Conservation (phyloP, 2,797 vertebrate species). For the Microhierax caerulescens region DNA sequence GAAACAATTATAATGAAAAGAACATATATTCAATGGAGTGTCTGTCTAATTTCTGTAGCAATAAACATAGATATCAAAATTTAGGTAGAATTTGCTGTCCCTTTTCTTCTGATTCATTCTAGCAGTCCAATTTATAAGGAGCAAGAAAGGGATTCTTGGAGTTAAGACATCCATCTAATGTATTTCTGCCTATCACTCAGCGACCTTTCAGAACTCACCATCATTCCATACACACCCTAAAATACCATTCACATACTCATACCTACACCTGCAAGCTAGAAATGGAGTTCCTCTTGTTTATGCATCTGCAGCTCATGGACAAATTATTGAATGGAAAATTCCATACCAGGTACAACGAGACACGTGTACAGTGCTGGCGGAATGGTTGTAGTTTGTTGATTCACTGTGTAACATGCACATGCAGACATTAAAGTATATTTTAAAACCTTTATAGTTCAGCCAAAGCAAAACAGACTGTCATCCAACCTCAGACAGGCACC, state of each 20-base stretch:
- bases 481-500: rapidly evolving
- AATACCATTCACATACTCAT: not conserved
- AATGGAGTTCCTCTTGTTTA: not conserved
- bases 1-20: not conserved
- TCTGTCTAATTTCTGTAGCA: not conserved
- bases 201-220: not conserved
- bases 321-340: not conserved
- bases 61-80: not conserved
- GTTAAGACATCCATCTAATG: not conserved
- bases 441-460: not conserved
- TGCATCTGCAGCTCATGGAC: not conserved
- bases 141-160: not conserved
- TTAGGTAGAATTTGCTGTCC: not conserved
- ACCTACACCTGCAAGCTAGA: not conserved
- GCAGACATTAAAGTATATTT: not conserved
- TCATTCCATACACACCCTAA: not conserved
- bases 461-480: not conserved
- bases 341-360: not conserved
- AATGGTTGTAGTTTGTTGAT: not conserved
- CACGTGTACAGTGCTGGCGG: rapidly evolving
- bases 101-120: not conserved
- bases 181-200: not conserved
- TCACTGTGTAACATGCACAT: not conserved
- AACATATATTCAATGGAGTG: not conserved
- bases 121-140: not conserved